Evolutionary conservation across 2,888 invertebrate species (phyloP).

Genomic region (Drosophila bunnanda): DNA sequence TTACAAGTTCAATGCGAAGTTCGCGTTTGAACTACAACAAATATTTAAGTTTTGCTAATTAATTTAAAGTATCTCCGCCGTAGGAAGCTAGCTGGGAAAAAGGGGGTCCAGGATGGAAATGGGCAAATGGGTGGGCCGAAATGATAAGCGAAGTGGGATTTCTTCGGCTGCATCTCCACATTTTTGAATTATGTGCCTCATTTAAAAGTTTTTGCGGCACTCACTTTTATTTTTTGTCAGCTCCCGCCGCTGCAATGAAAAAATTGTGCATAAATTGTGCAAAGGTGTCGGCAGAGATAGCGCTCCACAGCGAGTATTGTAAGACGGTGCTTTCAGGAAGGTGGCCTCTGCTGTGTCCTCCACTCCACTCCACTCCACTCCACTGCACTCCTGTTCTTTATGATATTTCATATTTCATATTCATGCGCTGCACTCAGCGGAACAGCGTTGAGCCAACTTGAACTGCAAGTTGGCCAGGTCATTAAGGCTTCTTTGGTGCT

Average conservation of each 20-base stretch:
- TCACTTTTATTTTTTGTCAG: constrained; percentile 40
- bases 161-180: constrained; percentile 30
- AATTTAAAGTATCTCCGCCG: constrained; percentile 62
- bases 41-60: constrained; percentile 73
- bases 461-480: constrained; percentile 65
- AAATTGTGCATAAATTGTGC: constrained; percentile 71
- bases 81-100: constrained; percentile 5
- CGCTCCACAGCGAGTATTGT: constrained; percentile 39
- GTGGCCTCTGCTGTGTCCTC: constrained; percentile 13
- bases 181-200: constrained; percentile 76
- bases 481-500: constrained; percentile 56
- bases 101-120: not conserved
- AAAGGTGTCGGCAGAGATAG: constrained; percentile 76
- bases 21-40: constrained; percentile 68
- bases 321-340: constrained; percentile 42
- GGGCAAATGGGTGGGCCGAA: not conserved
- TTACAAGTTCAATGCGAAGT: constrained; percentile 70
- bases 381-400: constrained; percentile 17
- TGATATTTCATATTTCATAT: constrained; percentile 74
- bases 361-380: constrained; percentile 8
- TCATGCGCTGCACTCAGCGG: constrained; percentile 58
- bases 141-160: constrained; percentile 31
- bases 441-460: constrained; percentile 53
- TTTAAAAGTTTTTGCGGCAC: constrained; percentile 72
- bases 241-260: constrained; percentile 41